These are phyloP conservation scores for Scaptomyza cyrtandrae DNA, from an alignment of 2,888 invertebrate genomes.

Conservation along the genomic window DNA sequence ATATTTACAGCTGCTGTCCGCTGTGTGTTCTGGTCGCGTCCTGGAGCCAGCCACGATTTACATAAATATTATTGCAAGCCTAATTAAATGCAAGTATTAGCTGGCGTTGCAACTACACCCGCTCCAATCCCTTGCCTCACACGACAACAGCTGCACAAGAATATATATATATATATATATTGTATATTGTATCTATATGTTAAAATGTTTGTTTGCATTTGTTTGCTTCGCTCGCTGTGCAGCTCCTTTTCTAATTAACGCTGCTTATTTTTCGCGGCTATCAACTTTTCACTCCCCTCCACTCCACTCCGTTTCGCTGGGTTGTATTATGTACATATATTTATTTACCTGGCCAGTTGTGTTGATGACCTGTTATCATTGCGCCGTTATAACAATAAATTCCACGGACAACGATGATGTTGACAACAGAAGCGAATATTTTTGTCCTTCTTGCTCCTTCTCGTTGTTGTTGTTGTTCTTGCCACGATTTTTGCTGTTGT, in stretches of 20 bases:
- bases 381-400: constrained; percentile 75
- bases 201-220: background rate
- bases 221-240: constrained; percentile 41
- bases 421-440: constrained; percentile 60
- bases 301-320: background rate
- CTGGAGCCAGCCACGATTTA: constrained; percentile 72
- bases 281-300: background rate
- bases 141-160: constrained; percentile 24
- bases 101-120: constrained; percentile 31
- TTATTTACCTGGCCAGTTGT: constrained; percentile 65
- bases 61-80: constrained; percentile 82
- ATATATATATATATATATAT: constrained; percentile 38
- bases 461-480: constrained; percentile 49
- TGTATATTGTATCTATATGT: constrained; percentile 6
- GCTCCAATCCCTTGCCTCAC: background rate
- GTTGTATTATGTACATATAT: constrained; percentile 25
- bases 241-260: constrained; percentile 68
- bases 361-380: constrained; percentile 77
- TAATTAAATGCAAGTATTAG: constrained; percentile 81
- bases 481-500: constrained; percentile 68
- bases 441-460: constrained; percentile 39
- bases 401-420: constrained; percentile 47
- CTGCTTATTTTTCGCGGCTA: constrained; percentile 63
- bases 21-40: constrained; percentile 19
- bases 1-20: constrained; percentile 68